These are phyloP conservation scores for Akabosia matsudoensis DNA, from an alignment of 1,140 invertebrate genomes.

Conservation along the genomic window DNA sequence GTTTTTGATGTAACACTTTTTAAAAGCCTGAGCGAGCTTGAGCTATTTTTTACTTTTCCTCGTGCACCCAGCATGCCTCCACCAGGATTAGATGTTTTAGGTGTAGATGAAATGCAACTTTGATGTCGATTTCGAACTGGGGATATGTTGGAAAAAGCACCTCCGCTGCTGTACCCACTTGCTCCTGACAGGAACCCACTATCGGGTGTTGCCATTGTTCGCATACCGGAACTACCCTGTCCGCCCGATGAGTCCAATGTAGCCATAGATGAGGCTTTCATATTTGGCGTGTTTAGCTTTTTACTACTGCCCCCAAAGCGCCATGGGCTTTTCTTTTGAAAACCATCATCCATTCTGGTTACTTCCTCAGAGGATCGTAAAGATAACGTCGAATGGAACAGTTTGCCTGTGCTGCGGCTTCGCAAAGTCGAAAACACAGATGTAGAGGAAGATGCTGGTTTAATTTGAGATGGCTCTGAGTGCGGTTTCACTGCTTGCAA, in stretches of 20 bases:
- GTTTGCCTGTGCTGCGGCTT: not conserved
- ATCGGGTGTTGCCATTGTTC: not conserved
- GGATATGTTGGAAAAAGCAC: not conserved
- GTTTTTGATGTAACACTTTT: not conserved
- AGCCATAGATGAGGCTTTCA: not conserved
- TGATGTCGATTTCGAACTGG: not conserved
- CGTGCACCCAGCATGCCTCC: not conserved
- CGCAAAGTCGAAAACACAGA: not conserved
- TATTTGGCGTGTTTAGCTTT: not conserved
- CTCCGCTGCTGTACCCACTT: not conserved
- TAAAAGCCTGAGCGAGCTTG: not conserved
- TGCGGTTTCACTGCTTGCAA: not conserved
- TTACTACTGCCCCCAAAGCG: not conserved
- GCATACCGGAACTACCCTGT: too few species aligned
- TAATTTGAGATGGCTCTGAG: not conserved
- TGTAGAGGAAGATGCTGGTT: not conserved
- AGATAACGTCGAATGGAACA: not conserved
- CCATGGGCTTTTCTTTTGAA: constrained; percentile 14
- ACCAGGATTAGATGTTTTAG: not conserved
- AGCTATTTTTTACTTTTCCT: not conserved
- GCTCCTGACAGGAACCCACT: not conserved
- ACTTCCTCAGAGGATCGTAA: constrained; percentile 17
- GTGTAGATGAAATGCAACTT: not conserved
- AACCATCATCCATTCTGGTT: not conserved
- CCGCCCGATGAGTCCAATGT: not conserved